Evolutionary conservation across 2,797 vertebrate species (phyloP).

Genomic region (Chelmon rostratus): DNA sequence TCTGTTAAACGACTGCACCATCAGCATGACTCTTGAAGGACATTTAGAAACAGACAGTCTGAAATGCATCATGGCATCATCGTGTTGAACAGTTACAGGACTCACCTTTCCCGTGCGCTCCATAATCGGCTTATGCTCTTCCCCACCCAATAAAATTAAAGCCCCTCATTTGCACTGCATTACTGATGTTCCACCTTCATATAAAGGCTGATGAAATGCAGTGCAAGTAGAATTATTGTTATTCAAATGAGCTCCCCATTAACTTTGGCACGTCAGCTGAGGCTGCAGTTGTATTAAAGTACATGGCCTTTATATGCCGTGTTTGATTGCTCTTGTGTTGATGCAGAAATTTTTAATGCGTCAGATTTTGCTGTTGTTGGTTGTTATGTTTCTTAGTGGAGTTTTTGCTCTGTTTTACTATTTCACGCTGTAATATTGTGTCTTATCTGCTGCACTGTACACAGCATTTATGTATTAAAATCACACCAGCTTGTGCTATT

Average conservation of each 20-base stretch:
- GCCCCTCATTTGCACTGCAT: slow-evolving; percentile 11
- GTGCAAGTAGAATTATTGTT: slow-evolving; percentile 62
- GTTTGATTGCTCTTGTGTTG: slow-evolving; percentile 1
- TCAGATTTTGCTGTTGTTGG: background rate
- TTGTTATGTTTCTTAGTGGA: background rate
- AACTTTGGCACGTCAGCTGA: slow-evolving; percentile 59
- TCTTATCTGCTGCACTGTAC: background rate
- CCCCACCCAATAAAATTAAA: slow-evolving; percentile 51
- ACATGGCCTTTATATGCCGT: background rate
- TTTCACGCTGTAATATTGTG: background rate
- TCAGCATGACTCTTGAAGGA: background rate
- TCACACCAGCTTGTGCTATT: background rate
- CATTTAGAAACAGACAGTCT: background rate
- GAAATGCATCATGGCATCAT: background rate
- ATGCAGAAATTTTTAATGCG: slow-evolving; percentile 31
- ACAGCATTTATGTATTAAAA: background rate
- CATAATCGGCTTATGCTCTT: slow-evolving; percentile 51
- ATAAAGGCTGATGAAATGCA: slow-evolving; percentile 69
- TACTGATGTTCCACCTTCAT: slow-evolving; percentile 49
- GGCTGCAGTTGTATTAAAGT: slow-evolving; percentile 57
- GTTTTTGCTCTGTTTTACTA: background rate
- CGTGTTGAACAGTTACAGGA: background rate
- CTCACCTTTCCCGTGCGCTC: slow-evolving; percentile 65
- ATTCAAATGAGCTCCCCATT: slow-evolving; percentile 68
- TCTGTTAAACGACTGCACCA: background rate